These are phyloP conservation scores for Drosophila birchii DNA, from an alignment of 2,888 invertebrate species.

Conservation along the genomic window DNA sequence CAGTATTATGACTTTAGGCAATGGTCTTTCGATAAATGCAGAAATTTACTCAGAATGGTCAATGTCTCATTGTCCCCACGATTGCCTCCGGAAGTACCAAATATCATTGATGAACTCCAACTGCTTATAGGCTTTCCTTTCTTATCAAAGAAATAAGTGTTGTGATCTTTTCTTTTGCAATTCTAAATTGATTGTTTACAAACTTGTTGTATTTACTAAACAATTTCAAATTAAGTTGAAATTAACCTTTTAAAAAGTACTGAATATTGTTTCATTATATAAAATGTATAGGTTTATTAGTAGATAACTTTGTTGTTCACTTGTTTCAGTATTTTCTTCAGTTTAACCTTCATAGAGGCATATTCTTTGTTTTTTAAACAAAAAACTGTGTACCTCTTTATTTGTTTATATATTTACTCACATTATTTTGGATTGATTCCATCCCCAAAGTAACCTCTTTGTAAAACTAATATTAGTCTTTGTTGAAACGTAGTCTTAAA, in stretches of 20 bases:
- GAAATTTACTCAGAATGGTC: conserved; percentile 2
- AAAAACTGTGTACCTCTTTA: background rate
- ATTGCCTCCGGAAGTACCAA: conserved; percentile 9
- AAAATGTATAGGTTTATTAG: too few relatives aligned
- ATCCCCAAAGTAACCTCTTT: background rate
- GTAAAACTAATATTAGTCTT: conserved; percentile 3
- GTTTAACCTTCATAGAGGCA: background rate
- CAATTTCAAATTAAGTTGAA: background rate
- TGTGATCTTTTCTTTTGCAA: background rate
- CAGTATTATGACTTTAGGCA: background rate
- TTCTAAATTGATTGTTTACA: background rate
- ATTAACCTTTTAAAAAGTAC: background rate
- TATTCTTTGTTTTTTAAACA: background rate
- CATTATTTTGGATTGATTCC: background rate
- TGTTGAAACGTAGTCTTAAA: background rate
- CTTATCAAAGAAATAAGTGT: background rate
- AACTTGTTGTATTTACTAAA: background rate
- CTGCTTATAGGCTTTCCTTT: background rate
- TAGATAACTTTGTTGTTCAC: background rate
- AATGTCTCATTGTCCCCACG: conserved; percentile 9
- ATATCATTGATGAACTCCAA: background rate
- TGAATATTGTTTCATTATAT: too few relatives aligned
- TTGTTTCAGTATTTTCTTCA: background rate
- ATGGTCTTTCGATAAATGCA: conserved; percentile 9
- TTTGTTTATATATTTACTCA: background rate